A percentile compares a stretch with the other conserved stretches of the same genome.
Conservation (phyloP, 2,888 invertebrate species). For the Cephus runcator region DNA sequence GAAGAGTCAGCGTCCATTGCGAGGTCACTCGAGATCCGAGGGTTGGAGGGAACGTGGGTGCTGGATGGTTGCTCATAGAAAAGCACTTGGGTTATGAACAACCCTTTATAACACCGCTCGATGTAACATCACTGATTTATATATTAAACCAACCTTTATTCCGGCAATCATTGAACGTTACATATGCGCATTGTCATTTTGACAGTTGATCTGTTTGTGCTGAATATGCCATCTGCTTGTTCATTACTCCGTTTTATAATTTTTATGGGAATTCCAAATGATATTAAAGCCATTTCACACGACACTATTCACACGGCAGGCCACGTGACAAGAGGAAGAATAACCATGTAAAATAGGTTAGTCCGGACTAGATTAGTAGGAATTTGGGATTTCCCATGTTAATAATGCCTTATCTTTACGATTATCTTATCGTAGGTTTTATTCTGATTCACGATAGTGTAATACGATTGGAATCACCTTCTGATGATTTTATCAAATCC, state of each 20-base stretch:
- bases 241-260: background rate
- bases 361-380: background rate
- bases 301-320: background rate
- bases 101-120: conserved; percentile 1
- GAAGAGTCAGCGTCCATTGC: conserved; percentile 10
- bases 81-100: conserved; percentile 32
- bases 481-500: background rate
- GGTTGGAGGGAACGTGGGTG: background rate
- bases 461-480: background rate
- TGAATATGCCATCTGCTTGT: background rate
- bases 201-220: background rate
- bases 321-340: background rate
- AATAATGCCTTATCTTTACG: background rate
- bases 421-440: background rate
- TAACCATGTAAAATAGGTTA: background rate
- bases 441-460: background rate
- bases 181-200: background rate
- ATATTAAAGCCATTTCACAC: background rate
- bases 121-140: background rate
- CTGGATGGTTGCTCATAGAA: conserved; percentile 36
- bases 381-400: background rate
- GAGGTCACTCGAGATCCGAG: background rate
- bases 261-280: background rate
- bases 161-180: background rate
- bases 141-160: background rate